Percentiles rank a stretch among this genome's conserved stretches.
phyloP scores from a whole-genome alignment of 2,797 vertebrate species.

The Parotocinclus haroldoi region DNA sequence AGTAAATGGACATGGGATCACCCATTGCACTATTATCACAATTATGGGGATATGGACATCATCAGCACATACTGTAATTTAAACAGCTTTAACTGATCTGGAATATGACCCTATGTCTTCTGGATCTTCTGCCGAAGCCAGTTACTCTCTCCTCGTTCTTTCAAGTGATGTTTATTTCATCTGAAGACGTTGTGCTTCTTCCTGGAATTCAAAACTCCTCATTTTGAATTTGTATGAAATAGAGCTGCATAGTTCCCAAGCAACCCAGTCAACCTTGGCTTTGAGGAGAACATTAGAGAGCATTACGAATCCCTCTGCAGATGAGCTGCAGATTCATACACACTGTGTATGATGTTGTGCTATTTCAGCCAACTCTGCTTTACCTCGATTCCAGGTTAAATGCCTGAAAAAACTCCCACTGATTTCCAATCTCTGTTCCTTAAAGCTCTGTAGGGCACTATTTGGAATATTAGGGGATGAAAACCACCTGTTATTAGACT shows the following conservation, averaged over 20 bases:
- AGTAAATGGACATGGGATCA: constrained; percentile 52
- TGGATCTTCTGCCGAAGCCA: neutral
- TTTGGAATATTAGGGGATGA: constrained; percentile 17
- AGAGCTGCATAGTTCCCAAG: constrained; percentile 16
- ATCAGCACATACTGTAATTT: constrained; percentile 45
- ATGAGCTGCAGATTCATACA: constrained; percentile 12
- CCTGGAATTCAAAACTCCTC: neutral
- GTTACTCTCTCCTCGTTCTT: neutral
- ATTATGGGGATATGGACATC: constrained; percentile 48
- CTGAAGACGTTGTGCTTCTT: constrained; percentile 2
- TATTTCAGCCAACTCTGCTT: constrained; percentile 19
- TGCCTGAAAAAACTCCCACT: constrained; percentile 5
- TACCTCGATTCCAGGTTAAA: neutral
- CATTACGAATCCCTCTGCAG: constrained; percentile 17
- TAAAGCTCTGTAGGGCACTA: neutral
- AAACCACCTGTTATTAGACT: constrained; percentile 12
- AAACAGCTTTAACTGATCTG: constrained; percentile 1
- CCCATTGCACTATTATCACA: constrained; percentile 58
- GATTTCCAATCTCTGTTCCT: constrained; percentile 27
- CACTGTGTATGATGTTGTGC: constrained; percentile 30
- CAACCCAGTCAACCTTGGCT: constrained; percentile 18
- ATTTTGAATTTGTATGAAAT: constrained; percentile 11
- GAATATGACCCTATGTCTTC: constrained; percentile 30
- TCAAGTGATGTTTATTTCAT: neutral
- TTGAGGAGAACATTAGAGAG: constrained; percentile 29